Conservation (phyloP, 2,797 vertebrate species). For the Borostomias antarcticus region DNA sequence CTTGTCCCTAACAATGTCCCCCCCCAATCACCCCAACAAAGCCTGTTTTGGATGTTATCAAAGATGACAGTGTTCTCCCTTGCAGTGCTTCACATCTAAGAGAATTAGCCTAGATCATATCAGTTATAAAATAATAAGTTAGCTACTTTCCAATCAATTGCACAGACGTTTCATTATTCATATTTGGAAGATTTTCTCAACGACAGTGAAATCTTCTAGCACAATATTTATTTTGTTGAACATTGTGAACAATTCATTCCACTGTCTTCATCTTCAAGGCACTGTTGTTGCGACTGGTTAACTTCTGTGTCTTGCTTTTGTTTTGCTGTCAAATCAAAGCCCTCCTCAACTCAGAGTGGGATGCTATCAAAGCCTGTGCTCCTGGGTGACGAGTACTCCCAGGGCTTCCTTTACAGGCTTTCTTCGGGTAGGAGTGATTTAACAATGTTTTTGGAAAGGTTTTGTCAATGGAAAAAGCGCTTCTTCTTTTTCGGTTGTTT, state of each 20-base stretch:
- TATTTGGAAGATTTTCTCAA: neutral
- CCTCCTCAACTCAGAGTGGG: neutral
- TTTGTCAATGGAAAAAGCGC: neutral
- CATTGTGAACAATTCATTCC: neutral
- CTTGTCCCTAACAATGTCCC: constrained; percentile 37
- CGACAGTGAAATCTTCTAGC: neutral
- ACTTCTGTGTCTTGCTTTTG: neutral
- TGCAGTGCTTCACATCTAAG: neutral
- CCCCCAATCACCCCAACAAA: constrained; percentile 15
- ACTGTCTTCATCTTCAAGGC: neutral
- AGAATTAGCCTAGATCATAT: neutral
- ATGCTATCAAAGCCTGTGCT: neutral
- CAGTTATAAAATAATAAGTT: neutral
- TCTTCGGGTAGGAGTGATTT: neutral
- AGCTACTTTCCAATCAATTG: neutral
- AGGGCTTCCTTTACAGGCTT: no score
- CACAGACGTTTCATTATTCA: neutral
- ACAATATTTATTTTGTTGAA: neutral
- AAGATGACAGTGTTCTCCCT: constrained; percentile 18
- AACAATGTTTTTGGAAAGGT: neutral
- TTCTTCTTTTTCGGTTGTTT: neutral
- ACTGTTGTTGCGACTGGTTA: neutral
- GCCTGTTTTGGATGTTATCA: constrained; percentile 38
- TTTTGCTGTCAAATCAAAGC: constrained; percentile 1
- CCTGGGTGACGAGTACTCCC: no score